Conservation (phyloP, 2,113 vertebrate species). For the Hirundichthys speculiger region DNA sequence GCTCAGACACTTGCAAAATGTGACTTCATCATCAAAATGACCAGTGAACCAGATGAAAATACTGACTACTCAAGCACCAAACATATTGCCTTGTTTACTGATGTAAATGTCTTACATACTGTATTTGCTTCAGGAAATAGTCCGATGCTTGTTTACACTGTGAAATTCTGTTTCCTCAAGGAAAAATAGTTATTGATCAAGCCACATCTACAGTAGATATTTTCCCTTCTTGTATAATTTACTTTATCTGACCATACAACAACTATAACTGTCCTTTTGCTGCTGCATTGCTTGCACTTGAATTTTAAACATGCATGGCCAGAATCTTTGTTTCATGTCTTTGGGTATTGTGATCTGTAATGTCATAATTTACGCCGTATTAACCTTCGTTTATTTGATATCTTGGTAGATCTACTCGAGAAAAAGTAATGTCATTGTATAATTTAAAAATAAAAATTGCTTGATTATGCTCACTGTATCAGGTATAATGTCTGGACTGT, state of each 20-base stretch:
- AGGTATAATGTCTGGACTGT: slow-evolving; percentile 42
- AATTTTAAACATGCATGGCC: slow-evolving; percentile 74
- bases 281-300: slow-evolving; percentile 66
- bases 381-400: slow-evolving; percentile 34
- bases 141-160: slow-evolving; percentile 74
- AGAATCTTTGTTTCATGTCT: slow-evolving; percentile 63
- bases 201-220: slow-evolving; percentile 40
- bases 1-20: slow-evolving; percentile 30
- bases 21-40: slow-evolving; percentile 38
- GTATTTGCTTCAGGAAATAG: slow-evolving; percentile 66
- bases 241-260: slow-evolving; percentile 36
- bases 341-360: slow-evolving; percentile 51
- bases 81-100: slow-evolving; percentile 64
- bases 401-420: slow-evolving; percentile 33
- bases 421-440: slow-evolving; percentile 10
- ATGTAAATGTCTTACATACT: slow-evolving; percentile 60
- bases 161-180: slow-evolving; percentile 60
- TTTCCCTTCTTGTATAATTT: slow-evolving; percentile 37
- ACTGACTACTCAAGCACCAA: slow-evolving; percentile 35
- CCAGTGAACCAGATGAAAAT: slow-evolving; percentile 32
- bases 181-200: slow-evolving; percentile 45
- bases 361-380: slow-evolving; percentile 57
- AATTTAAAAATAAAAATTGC: slow-evolving; percentile 30
- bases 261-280: slow-evolving; percentile 43
- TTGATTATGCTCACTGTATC: slow-evolving; percentile 41